A percentile compares a stretch with the other conserved stretches of the same genome.
Conservation (phyloP, 2,113 vertebrate genomes). For the Oenanthe melanoleuca region DNA sequence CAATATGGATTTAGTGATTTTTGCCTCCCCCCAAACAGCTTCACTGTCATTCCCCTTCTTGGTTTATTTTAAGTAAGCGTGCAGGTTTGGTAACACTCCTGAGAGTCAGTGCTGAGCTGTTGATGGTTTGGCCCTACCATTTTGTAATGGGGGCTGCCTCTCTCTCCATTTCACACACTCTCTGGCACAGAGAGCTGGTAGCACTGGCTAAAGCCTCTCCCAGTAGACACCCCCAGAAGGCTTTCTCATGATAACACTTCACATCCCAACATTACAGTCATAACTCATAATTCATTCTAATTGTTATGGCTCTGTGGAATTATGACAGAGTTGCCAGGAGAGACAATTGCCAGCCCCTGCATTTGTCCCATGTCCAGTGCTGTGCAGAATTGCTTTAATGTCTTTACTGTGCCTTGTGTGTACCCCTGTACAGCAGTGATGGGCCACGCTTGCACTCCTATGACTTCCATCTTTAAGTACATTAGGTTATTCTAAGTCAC, state of each 20-base stretch:
- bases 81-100: neutral
- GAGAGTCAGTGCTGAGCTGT: neutral
- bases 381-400: neutral
- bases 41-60: neutral
- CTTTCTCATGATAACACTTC: neutral
- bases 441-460: neutral
- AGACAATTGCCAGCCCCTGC: neutral
- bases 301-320: neutral
- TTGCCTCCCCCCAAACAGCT: neutral
- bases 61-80: neutral
- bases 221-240: neutral
- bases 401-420: neutral
- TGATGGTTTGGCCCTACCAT: neutral
- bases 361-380: neutral
- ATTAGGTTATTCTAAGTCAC: neutral
- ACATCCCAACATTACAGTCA: neutral
- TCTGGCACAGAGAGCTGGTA: neutral
- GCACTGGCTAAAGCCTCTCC: neutral
- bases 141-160: neutral
- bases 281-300: neutral
- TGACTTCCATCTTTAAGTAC: neutral
- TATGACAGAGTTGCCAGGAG: neutral
- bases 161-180: neutral
- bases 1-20: neutral
- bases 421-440: neutral